Evolutionary conservation across 2,888 invertebrate species (phyloP).

Genomic region (Biston stratarius): DNA sequence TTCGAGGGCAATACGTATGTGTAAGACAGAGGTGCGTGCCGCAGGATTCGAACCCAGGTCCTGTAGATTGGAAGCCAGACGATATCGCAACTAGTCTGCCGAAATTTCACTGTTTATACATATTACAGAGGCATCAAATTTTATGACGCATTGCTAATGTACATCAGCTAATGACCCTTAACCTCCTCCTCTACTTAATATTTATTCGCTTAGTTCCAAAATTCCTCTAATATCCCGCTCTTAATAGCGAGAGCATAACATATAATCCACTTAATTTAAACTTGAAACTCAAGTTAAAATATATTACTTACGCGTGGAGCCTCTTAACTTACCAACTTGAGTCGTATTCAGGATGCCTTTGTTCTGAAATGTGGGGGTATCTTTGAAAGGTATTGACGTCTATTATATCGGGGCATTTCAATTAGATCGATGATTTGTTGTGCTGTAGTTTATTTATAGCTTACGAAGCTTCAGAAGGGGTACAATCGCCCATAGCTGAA

Average conservation of each 20-base stretch:
- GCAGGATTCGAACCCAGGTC: no score
- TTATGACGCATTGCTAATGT: slow-evolving; percentile 13
- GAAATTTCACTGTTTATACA: not conserved
- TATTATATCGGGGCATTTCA: not conserved
- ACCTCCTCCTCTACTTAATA: slow-evolving; percentile 19
- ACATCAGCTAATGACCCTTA: slow-evolving; percentile 15
- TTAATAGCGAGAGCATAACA: slow-evolving; percentile 24
- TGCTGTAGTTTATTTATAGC: not conserved
- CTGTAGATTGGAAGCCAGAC: no score
- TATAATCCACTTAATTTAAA: slow-evolving; percentile 36
- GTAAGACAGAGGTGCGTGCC: no score
- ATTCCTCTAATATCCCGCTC: slow-evolving; percentile 13
- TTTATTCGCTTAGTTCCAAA: slow-evolving; percentile 20
- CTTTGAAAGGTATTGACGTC: slow-evolving; percentile 11
- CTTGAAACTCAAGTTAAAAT: slow-evolving; percentile 33
- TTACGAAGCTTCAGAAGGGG: no score
- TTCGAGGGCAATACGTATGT: no score
- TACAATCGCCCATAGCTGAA: no score
- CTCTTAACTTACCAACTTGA: slow-evolving; percentile 29
- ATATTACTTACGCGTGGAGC: slow-evolving; percentile 31
- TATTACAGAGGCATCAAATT: slow-evolving; percentile 1
- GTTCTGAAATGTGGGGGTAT: slow-evolving; percentile 19
- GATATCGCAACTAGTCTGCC: not conserved
- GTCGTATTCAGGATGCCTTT: slow-evolving; percentile 17
- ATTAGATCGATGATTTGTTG: not conserved